Conservation (phyloP, 2,797 vertebrate species). For the Synanceia verrucosa region DNA sequence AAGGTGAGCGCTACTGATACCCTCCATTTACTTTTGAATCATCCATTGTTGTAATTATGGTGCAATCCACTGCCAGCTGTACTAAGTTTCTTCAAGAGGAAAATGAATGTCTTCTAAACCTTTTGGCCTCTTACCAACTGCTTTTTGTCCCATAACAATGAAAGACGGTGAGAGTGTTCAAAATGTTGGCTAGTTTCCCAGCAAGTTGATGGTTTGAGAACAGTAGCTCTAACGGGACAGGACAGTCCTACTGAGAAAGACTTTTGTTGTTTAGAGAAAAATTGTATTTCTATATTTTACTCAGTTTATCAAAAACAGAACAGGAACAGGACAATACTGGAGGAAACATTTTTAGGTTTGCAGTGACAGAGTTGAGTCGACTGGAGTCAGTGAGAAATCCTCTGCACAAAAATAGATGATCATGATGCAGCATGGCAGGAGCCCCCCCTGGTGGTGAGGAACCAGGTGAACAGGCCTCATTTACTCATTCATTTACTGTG, state of each 20-base stretch:
- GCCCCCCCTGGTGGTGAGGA: slow-evolving; percentile 51
- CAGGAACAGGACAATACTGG: not conserved
- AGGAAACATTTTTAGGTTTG: not conserved
- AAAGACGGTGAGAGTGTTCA: not conserved
- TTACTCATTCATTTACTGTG: not conserved
- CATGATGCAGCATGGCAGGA: not conserved
- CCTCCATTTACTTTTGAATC: not conserved
- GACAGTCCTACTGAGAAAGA: not conserved
- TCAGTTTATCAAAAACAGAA: not conserved
- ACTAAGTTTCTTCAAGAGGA: slow-evolving; percentile 17
- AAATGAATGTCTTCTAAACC: slow-evolving; percentile 33
- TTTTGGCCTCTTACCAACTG: slow-evolving; percentile 12
- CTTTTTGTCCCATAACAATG: slow-evolving; percentile 30
- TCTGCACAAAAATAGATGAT: not conserved
- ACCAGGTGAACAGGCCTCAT: not conserved
- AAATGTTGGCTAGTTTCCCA: slow-evolving; percentile 41
- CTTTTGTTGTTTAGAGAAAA: not conserved
- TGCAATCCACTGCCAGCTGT: slow-evolving; percentile 8
- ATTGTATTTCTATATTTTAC: not conserved
- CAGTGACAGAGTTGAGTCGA: not conserved
- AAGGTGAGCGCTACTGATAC: slow-evolving; percentile 80
- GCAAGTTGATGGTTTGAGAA: slow-evolving; percentile 12
- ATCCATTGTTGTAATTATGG: slow-evolving; percentile 7
- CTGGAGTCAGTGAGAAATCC: not conserved
- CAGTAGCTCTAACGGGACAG: slow-evolving; percentile 24